A percentile compares a stretch with the other conserved stretches of the same genome.
These are phyloP conservation scores for Dermolepida albohirtum DNA, from an alignment of 2,888 invertebrate species.

Conservation along the genomic window DNA sequence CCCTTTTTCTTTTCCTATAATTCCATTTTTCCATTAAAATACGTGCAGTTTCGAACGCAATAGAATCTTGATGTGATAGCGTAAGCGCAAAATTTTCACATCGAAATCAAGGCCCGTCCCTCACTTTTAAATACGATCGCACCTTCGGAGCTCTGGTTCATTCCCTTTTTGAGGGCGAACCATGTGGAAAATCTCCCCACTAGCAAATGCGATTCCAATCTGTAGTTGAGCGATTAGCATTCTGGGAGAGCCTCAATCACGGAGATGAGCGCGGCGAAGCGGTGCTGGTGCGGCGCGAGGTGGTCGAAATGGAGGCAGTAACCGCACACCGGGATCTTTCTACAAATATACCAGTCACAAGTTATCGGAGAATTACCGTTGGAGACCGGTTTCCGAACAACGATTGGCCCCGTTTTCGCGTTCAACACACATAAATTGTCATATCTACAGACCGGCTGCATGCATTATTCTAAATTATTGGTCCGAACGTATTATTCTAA, in stretches of 20 bases:
- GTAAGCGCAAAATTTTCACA: conserved; percentile 10
- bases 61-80: too few relatives aligned
- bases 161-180: conserved; percentile 10
- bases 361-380: conserved; percentile 50
- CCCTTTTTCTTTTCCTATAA: too few relatives aligned
- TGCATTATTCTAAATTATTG: conserved; percentile 58
- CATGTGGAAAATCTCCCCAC: conserved; percentile 37
- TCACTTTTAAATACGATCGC: conserved; percentile 23
- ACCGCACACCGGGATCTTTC: conserved; percentile 44
- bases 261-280: conserved; percentile 42
- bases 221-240: conserved; percentile 50
- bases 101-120: not conserved
- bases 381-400: conserved; percentile 51
- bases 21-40: too few relatives aligned
- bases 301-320: not conserved
- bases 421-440: conserved; percentile 55
- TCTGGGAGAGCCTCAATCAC: conserved; percentile 51
- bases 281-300: not conserved
- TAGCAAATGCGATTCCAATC: conserved; percentile 39
- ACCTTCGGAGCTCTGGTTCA: conserved; percentile 1
- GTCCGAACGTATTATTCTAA: conserved; percentile 56
- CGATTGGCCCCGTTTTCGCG: conserved; percentile 55
- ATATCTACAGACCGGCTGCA: conserved; percentile 55
- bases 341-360: conserved; percentile 51
- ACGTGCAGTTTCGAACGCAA: too few relatives aligned